Evolutionary conservation across 2,797 vertebrate species (phyloP).

Genomic region (Sebastes aleutianus): DNA sequence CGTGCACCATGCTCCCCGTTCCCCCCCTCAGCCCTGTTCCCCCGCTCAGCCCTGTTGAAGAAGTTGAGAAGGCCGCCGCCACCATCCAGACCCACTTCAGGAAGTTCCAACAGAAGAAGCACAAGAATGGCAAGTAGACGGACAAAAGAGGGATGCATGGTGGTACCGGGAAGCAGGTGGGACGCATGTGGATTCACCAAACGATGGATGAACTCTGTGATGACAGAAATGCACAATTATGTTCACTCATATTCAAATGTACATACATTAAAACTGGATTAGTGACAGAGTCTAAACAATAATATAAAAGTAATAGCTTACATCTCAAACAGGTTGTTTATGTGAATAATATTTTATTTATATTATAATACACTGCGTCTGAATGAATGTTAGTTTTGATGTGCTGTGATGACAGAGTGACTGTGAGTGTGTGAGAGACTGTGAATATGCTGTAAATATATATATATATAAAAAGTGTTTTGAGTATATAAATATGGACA

Average conservation of each 20-base stretch:
- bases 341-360: slow-evolving; percentile 18
- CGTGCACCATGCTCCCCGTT: slow-evolving; percentile 3
- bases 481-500: slow-evolving; percentile 21
- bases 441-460: slow-evolving; percentile 27
- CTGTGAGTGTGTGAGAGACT: slow-evolving; percentile 3
- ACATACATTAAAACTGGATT: slow-evolving; percentile 25
- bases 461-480: slow-evolving; percentile 23
- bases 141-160: background rate
- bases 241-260: slow-evolving; percentile 16
- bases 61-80: slow-evolving; percentile 78
- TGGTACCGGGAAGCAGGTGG: background rate
- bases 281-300: slow-evolving; percentile 3
- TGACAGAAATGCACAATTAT: slow-evolving; percentile 5
- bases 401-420: slow-evolving; percentile 7
- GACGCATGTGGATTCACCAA: slow-evolving; percentile 1
- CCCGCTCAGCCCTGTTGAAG: slow-evolving; percentile 66
- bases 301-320: slow-evolving; percentile 6
- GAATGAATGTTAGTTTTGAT: slow-evolving; percentile 34
- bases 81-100: slow-evolving; percentile 88
- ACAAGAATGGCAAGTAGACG: slow-evolving; percentile 73
- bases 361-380: slow-evolving; percentile 13
- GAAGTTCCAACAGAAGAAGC: slow-evolving; percentile 88
- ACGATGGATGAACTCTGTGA: slow-evolving; percentile 13
- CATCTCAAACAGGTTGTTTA: slow-evolving; percentile 7
- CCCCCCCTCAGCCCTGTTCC: slow-evolving; percentile 68